Base-by-base conservation (phyloP, 2,113 vertebrate species). In the Globicephala melas region DNA sequence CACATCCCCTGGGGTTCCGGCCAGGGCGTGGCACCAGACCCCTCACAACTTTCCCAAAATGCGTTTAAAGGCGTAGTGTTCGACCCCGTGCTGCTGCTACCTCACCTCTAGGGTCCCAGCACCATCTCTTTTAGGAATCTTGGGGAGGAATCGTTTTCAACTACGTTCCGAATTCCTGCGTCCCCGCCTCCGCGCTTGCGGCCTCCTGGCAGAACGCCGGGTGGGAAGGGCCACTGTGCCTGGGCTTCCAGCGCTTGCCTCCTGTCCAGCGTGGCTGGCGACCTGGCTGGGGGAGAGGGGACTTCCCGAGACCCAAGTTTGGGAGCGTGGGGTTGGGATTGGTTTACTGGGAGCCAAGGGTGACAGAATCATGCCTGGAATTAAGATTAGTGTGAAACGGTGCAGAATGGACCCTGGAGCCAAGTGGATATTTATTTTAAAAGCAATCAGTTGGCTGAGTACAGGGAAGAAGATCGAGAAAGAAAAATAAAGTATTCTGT, bases 401-500 rank as follows among this genome's bases (percentile, higher is more conserved):
- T 95, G 44, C 89, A 71, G 63, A 25, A 26, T 38, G 18, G 36
- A 63, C n/a, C 68, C 68, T 31, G 82, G 21, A 90, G 53, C 38
- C 86, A 55, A 76, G 60, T 60, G 50, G 33, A 4, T 74, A 33
- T 70, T 94, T 88, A 68, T 80, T 90, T 80, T 18, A 36, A 96
- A 89, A 92, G 60, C 60, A 70, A 0, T 53, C 67, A 38, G 4
- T 88, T 55, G 38, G 82, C 18, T 1, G 33, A 76, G 28, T 82
- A 77, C 28, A 53, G 26, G 65, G 76, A 50, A 88, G 41, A 96
- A 20, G 50, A 77, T 68, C 3, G 12, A 80, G 68, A 84, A 94
- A 65, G 65, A 94, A 91, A 97, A 97, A 88, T 38, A 94, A 11
- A 80, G 17, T 63, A n/a, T 74, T 68, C 67, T 85, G 36, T 38